Base-by-base conservation (phyloP, 2,113 vertebrate genomes). In the Apteryx owenii region DNA sequence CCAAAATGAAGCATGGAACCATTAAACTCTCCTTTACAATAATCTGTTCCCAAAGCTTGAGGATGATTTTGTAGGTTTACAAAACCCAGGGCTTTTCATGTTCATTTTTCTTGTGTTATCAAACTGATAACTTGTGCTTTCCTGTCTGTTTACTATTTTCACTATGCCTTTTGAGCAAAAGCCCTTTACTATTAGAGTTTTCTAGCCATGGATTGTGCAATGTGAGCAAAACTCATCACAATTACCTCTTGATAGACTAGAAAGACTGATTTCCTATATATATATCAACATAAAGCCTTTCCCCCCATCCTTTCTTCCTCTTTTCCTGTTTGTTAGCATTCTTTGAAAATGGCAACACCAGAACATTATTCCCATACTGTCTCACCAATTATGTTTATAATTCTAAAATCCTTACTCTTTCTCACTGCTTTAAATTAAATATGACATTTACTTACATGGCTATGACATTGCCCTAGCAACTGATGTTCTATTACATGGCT, bases 61-160 rank as follows among this genome's bases (percentile, higher is more conserved):
- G 22, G 21, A 53, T 1, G 0, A 13, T 22, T 64, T 78, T 65
- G 10, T 25, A 53, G 40, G 42, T 46, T 66, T 1, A 50, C 28
- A 81, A 83, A 15, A 0, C 0, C 13, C 0, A 28, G 5, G 12
- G 12, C 3, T 72, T 81, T 23, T 83, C 14, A 12, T 71, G 12
- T n/a, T 61, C 19, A 4, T 44, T 68, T 28, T 38, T 83, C 56
- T 17, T 58, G 56, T 31, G 29, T 60, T 72, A 60, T 48, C 8
- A 60, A 72, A 92, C 4, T 22, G 14, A 36, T 76, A 33, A 8
- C 3, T 44, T 44, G 7, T 69, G 10, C 12, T 65, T 92, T 25
- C 8, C 1, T 23, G 48, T 90, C 46, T 7, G 1, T 54, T 80
- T 60, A 8, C 18, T 64, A 20, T 51, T 51, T n/a, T 72, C 16